Evolutionary conservation across 2,888 invertebrate species (phyloP), one percentile per base, ranked within the genome.

Genomic region (Syrphus vitripennis): DNA sequence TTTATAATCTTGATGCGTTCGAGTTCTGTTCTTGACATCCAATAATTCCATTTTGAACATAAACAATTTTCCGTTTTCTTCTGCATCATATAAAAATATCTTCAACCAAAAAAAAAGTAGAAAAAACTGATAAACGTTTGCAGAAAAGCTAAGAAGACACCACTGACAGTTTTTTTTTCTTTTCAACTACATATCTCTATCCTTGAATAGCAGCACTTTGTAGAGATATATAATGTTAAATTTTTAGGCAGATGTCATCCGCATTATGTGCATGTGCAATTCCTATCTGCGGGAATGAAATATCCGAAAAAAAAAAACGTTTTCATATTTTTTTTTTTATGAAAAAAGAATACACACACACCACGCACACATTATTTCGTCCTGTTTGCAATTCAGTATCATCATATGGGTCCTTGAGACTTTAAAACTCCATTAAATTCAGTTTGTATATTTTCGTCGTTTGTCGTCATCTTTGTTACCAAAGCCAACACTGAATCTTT

Each of bases 181-280:
- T 3, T 3, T 10, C 4, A 26, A 24, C 7, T 10, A 40, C 26
- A 10, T 19, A 3, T 50, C 37, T 16, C 57, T 31, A 16, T 21
- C 14, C 10, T 55, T 53, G 21, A 24, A 34, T 34, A 31, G 31
- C 50, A 55, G 14, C 34, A 50, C n/a, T 57, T 31, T 26, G 16
- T 10, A 42, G 31, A 34, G 59, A 45, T 45, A 71, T 55, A 77
- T 76, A 61, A 67, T 77, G 81, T 84, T 76, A 72, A 76, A 77
- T 10, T 77, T 61, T 72, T 67, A 71, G 76, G 84, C 81, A 84
- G 81, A 84, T 81, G 84, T 84, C 84, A 84, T 81, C 50, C 76
- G 40, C 84, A 84, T 84, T 67, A 48, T 50, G 69, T 61, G 48
- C 78, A 63, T 40, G 10, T 57, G 48, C 40, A 40, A 26, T 26